phyloP scores from a whole-genome alignment of 2,888 invertebrate genomes.

The Dendrolimus pini region DNA sequence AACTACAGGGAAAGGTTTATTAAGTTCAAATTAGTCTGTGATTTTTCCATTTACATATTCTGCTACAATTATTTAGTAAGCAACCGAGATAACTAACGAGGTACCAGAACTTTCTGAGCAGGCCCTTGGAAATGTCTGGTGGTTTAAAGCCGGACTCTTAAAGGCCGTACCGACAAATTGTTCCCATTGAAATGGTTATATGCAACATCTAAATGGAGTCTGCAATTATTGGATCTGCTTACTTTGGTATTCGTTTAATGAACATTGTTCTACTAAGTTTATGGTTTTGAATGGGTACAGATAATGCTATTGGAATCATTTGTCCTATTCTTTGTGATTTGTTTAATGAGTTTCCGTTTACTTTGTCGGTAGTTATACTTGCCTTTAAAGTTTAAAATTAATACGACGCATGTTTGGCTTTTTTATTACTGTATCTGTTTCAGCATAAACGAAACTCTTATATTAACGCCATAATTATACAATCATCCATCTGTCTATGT shows the following conservation, averaged over 20 bases:
- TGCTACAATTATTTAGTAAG: slow-evolving; percentile 68
- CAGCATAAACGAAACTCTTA: too few relatives aligned
- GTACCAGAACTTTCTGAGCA: slow-evolving; percentile 54
- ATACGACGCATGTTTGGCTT: too few relatives aligned
- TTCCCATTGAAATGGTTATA: slow-evolving; percentile 50
- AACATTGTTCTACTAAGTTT: slow-evolving; percentile 55
- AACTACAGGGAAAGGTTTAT: slow-evolving; percentile 16
- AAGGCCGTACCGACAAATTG: slow-evolving; percentile 67
- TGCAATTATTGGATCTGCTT: slow-evolving; percentile 51
- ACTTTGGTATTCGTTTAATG: slow-evolving; percentile 71
- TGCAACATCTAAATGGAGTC: slow-evolving; percentile 38
- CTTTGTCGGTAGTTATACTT: slow-evolving; percentile 7
- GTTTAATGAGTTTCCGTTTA: slow-evolving; percentile 3
- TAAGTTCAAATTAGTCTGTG: slow-evolving; percentile 18
- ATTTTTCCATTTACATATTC: slow-evolving; percentile 21
- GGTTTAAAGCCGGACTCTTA: slow-evolving; percentile 37
- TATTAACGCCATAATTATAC: too few relatives aligned
- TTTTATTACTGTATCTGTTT: too few relatives aligned
- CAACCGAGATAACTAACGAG: slow-evolving; percentile 64
- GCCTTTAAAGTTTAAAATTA: too few relatives aligned
- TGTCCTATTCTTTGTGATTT: neutral
- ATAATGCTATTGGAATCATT: slow-evolving; percentile 24
- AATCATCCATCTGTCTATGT: too few relatives aligned
- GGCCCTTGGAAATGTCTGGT: slow-evolving; percentile 60
- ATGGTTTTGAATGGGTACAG: slow-evolving; percentile 50